Conservation (phyloP, 2,888 invertebrate genomes). For the Galeruca laticollis region DNA sequence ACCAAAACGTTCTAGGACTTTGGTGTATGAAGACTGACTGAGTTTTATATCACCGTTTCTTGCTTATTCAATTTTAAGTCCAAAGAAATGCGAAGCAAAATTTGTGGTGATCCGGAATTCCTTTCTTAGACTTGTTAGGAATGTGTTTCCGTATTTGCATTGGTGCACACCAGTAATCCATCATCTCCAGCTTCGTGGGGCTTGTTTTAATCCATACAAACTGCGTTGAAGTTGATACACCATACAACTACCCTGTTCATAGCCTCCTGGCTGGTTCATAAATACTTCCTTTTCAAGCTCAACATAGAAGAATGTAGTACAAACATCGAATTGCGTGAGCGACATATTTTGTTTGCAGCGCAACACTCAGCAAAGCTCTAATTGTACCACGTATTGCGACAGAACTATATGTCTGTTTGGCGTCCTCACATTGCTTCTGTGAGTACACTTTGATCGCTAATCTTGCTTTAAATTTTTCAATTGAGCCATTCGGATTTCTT, state of each 20-base stretch:
- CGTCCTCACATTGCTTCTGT: slow-evolving; percentile 49
- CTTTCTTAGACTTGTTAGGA: too few relatives aligned
- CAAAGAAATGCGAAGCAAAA: slow-evolving; percentile 35
- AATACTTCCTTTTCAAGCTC: too few relatives aligned
- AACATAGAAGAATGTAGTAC: too few relatives aligned
- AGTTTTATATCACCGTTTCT: slow-evolving; percentile 22
- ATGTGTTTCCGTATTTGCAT: slow-evolving; percentile 9
- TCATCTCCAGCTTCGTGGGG: slow-evolving; percentile 10
- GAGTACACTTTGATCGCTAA: slow-evolving; percentile 54
- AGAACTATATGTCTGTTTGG: slow-evolving; percentile 37
- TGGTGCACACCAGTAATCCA: slow-evolving; percentile 23
- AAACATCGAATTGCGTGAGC: too few relatives aligned
- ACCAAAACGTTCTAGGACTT: slow-evolving; percentile 16
- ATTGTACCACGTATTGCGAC: slow-evolving; percentile 52
- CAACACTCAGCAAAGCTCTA: slow-evolving; percentile 39
- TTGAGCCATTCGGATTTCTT: slow-evolving; percentile 44
- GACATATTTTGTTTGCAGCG: slow-evolving; percentile 45
- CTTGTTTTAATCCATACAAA: slow-evolving; percentile 30
- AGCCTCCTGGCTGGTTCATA: slow-evolving; percentile 44
- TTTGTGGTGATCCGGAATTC: not conserved
- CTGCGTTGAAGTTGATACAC: slow-evolving; percentile 21
- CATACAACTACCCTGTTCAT: slow-evolving; percentile 21
- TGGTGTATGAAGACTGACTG: slow-evolving; percentile 20
- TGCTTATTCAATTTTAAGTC: slow-evolving; percentile 15
- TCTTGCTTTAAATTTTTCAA: slow-evolving; percentile 49